A percentile compares a stretch with the other conserved stretches of the same genome.
Evolutionary conservation across 2,888 invertebrate genomes (phyloP).

Genomic region (Lepidocyrtoides sp.): DNA sequence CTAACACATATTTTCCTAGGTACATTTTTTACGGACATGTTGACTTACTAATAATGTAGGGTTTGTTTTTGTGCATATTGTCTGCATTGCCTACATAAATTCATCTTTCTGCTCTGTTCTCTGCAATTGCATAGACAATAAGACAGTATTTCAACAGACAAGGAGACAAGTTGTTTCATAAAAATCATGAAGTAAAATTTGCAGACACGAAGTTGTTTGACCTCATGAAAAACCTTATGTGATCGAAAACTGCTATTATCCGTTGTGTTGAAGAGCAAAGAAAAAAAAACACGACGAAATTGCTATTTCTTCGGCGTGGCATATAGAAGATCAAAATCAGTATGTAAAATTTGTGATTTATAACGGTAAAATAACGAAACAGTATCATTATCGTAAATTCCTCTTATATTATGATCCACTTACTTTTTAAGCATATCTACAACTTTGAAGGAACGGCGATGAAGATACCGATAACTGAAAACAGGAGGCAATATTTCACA

Average conservation of each 20-base stretch:
- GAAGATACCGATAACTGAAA: not conserved
- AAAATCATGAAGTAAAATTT: not conserved
- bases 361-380: not conserved
- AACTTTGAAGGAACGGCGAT: not conserved
- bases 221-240: constrained; percentile 24
- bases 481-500: constrained; percentile 29
- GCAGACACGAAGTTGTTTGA: constrained; percentile 44
- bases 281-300: not conserved
- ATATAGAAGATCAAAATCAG: not conserved
- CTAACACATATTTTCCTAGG: not conserved
- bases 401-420: not conserved
- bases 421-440: not conserved
- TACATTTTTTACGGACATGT: no score
- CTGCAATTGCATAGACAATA: no score
- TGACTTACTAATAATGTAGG: not conserved
- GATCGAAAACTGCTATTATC: not conserved
- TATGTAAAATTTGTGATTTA: constrained; percentile 12
- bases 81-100: no score
- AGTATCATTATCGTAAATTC: constrained; percentile 30
- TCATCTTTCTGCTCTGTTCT: not conserved
- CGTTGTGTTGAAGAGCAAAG: not conserved
- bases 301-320: not conserved
- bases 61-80: not conserved
- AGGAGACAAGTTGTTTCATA: not conserved
- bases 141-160: not conserved